Evolutionary conservation across 2,797 vertebrate species (phyloP).

Genomic region (Enteromius afrohamiltoni): DNA sequence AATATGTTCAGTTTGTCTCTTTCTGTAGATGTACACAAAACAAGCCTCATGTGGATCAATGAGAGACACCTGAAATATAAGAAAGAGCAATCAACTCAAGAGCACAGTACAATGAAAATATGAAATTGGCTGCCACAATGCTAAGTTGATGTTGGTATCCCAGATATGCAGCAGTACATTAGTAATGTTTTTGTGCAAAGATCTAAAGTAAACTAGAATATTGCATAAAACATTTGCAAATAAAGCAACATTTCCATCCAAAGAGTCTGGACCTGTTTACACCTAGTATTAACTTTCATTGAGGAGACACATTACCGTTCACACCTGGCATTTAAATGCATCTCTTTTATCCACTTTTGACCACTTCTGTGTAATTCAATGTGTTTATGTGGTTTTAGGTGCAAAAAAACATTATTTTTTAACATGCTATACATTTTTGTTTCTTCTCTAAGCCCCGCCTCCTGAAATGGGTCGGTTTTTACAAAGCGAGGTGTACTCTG

Average conservation of each 20-base stretch:
- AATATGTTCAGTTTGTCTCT: background rate
- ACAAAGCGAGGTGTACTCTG: too few relatives aligned
- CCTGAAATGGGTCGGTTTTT: too few relatives aligned
- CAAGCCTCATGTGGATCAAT: background rate
- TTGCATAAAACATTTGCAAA: background rate
- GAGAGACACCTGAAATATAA: background rate
- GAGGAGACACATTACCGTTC: too few relatives aligned
- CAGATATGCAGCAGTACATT: background rate
- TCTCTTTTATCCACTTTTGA: too few relatives aligned
- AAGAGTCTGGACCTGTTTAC: background rate
- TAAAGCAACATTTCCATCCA: background rate
- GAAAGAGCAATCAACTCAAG: background rate
- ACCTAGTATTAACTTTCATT: too few relatives aligned
- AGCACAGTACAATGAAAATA: background rate
- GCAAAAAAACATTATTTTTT: too few relatives aligned
- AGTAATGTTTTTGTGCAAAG: background rate
- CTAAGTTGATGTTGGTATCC: background rate
- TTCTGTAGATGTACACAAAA: background rate
- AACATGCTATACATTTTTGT: too few relatives aligned
- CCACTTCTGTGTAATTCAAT: too few relatives aligned
- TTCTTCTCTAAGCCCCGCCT: too few relatives aligned
- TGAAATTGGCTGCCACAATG: background rate
- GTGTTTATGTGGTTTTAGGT: too few relatives aligned
- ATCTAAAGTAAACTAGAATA: background rate
- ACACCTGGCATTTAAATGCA: too few relatives aligned